phyloP scores from a whole-genome alignment of 2,888 invertebrate species.

The Rhingia rostrata region DNA sequence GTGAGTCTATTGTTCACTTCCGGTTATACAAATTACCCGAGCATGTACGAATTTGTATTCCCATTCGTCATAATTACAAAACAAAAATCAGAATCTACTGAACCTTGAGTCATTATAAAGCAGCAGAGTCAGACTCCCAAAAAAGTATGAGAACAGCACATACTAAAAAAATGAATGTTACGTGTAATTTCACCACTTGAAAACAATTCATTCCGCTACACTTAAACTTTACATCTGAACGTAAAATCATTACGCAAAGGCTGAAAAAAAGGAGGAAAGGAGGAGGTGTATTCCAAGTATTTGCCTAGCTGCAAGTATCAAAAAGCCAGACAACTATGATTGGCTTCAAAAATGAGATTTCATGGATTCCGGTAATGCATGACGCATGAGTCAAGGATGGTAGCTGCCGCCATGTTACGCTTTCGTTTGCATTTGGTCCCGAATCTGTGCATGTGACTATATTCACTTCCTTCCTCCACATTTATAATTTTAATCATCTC shows the following conservation, averaged over 20 bases:
- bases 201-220: constrained; percentile 59
- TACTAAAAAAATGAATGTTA: constrained; percentile 46
- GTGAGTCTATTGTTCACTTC: constrained; percentile 7
- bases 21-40: background rate
- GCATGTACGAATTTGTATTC: constrained; percentile 1
- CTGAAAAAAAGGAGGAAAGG: constrained; percentile 3
- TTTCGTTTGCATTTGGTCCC: constrained; percentile 4
- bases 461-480: background rate
- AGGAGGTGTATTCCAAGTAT: constrained; percentile 14
- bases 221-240: constrained; percentile 46
- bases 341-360: constrained; percentile 62
- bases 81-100: constrained; percentile 33
- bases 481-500: constrained; percentile 53
- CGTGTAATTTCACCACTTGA: constrained; percentile 33
- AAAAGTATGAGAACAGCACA: constrained; percentile 8
- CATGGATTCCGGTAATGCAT: constrained; percentile 28
- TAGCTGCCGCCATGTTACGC: constrained; percentile 4
- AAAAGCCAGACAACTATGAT: constrained; percentile 67
- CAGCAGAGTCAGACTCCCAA: constrained; percentile 1
- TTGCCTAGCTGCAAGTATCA: constrained; percentile 62
- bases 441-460: constrained; percentile 6
- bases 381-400: constrained; percentile 18
- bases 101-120: background rate
- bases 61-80: constrained; percentile 19
- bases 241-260: constrained; percentile 39